Percentiles rank a stretch among this genome's conserved stretches.
Evolutionary conservation across 2,888 invertebrate species (phyloP).

Genomic region (Pecten maximus): DNA sequence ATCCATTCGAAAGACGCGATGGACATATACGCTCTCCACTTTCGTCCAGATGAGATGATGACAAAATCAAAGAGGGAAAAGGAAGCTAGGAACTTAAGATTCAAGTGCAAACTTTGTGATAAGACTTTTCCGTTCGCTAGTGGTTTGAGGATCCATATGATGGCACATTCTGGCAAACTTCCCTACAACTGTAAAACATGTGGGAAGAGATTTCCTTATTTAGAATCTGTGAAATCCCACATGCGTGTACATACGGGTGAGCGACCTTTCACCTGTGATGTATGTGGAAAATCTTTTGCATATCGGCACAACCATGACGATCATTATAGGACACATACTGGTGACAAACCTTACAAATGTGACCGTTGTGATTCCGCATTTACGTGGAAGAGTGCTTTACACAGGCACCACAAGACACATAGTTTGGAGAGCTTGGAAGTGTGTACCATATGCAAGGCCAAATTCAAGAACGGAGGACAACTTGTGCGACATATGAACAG

Average conservation of each 20-base stretch:
- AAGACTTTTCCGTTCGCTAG: neutral
- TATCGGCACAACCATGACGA: neutral
- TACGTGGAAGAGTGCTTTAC: conserved; percentile 20
- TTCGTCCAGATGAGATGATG: conserved; percentile 6
- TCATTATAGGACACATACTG: neutral
- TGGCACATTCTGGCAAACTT: neutral
- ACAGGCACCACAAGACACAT: neutral
- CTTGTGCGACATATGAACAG: neutral
- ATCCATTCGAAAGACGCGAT: conserved; percentile 1
- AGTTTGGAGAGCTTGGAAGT: neutral
- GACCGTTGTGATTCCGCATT: conserved; percentile 1
- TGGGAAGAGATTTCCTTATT: neutral
- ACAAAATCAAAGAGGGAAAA: neutral
- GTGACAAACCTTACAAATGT: neutral
- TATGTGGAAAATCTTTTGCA: neutral
- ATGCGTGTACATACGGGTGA: neutral
- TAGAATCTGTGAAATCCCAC: conserved; percentile 7
- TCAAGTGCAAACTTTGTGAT: neutral
- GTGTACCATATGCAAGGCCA: neutral
- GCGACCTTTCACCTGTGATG: neutral
- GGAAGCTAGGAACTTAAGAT: neutral
- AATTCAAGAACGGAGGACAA: neutral
- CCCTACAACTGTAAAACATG: neutral
- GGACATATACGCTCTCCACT: neutral
- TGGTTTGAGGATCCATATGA: conserved; percentile 8